phyloP scores from a whole-genome alignment of 2,888 invertebrate genomes.

The Beris morrisii region DNA sequence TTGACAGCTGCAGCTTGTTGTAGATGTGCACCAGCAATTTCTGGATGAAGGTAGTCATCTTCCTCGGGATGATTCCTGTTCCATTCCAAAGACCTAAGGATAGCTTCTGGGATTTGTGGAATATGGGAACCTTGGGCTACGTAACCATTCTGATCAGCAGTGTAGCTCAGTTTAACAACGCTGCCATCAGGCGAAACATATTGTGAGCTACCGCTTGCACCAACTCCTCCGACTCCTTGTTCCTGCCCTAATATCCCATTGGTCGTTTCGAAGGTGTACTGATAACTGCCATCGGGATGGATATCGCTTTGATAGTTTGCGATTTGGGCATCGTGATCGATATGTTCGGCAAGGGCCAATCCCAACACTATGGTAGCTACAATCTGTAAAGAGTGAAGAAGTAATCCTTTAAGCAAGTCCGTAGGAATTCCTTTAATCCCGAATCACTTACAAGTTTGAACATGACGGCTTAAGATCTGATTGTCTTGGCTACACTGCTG shows the following conservation, averaged over 20 bases:
- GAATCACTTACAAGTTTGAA: conserved; percentile 24
- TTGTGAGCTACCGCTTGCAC: conserved; percentile 59
- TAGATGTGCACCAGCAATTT: conserved; percentile 1
- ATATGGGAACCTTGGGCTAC: conserved; percentile 56
- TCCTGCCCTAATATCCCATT: conserved; percentile 66
- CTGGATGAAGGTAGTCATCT: conserved; percentile 22
- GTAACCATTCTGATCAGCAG: conserved; percentile 64
- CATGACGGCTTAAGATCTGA: conserved; percentile 18
- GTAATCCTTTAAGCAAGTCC: neutral
- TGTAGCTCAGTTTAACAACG: conserved; percentile 55
- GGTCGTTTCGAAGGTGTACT: conserved; percentile 59
- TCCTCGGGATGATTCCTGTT: conserved; percentile 25
- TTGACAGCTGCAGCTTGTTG: neutral
- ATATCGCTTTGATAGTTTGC: conserved; percentile 15
- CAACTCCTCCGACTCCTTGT: conserved; percentile 59
- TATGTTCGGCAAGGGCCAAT: conserved; percentile 40
- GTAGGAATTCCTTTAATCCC: neutral
- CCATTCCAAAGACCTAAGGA: conserved; percentile 22
- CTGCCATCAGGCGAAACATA: conserved; percentile 62
- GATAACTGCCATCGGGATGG: conserved; percentile 54
- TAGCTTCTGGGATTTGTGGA: conserved; percentile 41
- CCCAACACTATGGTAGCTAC: conserved; percentile 43
- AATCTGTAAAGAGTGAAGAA: conserved; percentile 40
- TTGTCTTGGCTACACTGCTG: conserved; percentile 17
- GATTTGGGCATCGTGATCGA: conserved; percentile 17